Evolutionary conservation across 92 coral and sea anemone species (phyloP).

Genomic region (Zoanthus gigantus): DNA sequence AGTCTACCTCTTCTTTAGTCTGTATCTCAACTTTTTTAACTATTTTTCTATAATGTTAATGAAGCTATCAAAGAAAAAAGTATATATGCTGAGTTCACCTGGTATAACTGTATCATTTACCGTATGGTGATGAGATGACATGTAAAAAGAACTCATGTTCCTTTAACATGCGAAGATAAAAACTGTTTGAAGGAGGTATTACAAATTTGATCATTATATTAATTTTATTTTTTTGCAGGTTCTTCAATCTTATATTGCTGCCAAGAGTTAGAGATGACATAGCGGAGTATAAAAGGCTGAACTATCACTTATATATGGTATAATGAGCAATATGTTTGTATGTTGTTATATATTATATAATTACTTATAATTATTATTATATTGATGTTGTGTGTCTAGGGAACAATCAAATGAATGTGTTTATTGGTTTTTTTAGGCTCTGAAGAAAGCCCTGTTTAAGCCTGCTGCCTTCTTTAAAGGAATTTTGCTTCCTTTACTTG

Average conservation of each 20-base stretch:
- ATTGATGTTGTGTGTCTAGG: background rate
- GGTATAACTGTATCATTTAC: background rate
- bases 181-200: background rate
- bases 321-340: background rate
- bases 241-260: constrained; percentile 86
- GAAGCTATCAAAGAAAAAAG: too few relatives aligned
- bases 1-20: too few relatives aligned
- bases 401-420: background rate
- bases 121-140: background rate
- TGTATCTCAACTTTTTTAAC: too few relatives aligned
- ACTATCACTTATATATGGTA: constrained; percentile 96
- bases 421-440: constrained; percentile 66
- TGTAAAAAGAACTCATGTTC: too few relatives aligned
- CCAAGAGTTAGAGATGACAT: constrained; percentile 99
- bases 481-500: constrained; percentile 90
- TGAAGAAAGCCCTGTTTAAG: constrained; percentile 94
- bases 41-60: too few relatives aligned
- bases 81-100: too few relatives aligned
- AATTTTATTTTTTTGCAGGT: constrained; percentile 54
- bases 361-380: background rate
- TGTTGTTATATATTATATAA: too few relatives aligned
- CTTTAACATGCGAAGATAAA: background rate
- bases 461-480: constrained; percentile 99
- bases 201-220: background rate
- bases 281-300: constrained; percentile 93